Conservation (phyloP, 2,888 invertebrate species). For the Apocheima hispidaria region DNA sequence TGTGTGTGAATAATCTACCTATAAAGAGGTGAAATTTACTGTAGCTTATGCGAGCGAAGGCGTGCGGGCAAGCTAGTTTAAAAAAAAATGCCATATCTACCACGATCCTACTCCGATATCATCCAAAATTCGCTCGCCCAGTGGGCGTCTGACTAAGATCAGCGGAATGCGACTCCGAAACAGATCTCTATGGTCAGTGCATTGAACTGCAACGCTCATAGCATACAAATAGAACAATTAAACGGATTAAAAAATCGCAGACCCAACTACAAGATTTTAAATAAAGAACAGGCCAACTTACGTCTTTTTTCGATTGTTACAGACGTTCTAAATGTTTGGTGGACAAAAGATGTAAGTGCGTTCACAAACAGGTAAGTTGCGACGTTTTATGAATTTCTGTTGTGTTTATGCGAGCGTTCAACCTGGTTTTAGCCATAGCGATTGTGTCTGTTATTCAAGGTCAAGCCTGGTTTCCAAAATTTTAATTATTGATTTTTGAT, state of each 20-base stretch:
- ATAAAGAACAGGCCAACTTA: slow-evolving; percentile 43
- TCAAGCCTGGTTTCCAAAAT: slow-evolving; percentile 31
- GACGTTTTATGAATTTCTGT: slow-evolving; percentile 2
- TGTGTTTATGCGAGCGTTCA: slow-evolving; percentile 25
- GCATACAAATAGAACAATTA: slow-evolving; percentile 62
- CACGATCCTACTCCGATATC: neutral
- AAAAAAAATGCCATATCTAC: slow-evolving; percentile 29
- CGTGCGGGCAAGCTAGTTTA: no score
- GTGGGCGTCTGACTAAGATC: slow-evolving; percentile 51
- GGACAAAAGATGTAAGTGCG: slow-evolving; percentile 8
- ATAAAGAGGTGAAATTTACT: no score
- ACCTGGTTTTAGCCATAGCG: slow-evolving; percentile 22
- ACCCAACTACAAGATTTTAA: slow-evolving; percentile 43
- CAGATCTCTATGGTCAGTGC: slow-evolving; percentile 44
- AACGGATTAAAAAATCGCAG: slow-evolving; percentile 30
- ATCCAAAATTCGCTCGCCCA: slow-evolving; percentile 30
- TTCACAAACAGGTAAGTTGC: neutral
- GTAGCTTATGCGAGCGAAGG: no score
- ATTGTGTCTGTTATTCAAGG: slow-evolving; percentile 28
- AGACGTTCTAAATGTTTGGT: neutral
- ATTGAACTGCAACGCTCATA: slow-evolving; percentile 55
- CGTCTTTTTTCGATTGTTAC: slow-evolving; percentile 7
- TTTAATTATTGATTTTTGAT: slow-evolving; percentile 28
- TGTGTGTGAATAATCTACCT: no score
- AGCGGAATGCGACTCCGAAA: slow-evolving; percentile 48